Base-by-base conservation (phyloP, 2,113 vertebrate species). In the Oreocharis arfaki region DNA sequence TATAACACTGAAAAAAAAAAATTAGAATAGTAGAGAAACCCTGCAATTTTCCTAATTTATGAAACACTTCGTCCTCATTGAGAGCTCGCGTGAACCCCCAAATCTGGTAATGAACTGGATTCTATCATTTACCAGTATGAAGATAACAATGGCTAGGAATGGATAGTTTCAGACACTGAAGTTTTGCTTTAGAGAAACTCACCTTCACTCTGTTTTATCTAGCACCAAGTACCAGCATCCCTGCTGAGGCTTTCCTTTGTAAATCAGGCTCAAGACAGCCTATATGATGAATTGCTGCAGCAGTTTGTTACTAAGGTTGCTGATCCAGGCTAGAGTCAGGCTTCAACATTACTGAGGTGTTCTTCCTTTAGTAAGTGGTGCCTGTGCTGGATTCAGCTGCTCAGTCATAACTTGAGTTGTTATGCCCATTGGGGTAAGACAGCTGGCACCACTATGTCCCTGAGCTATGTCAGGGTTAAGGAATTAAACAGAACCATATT, bases 171-270 rank as follows among this genome's bases (percentile, higher is more conserved):
- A 77, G 32, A 46, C 11, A 35, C 20, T 32, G 18, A 46, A 69
- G 6, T 47, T 87, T 47, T 84, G 19, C n/a, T 83, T 83, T 24
- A 55, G 19, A 23, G 37, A 76, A 30, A n/a, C 23, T 80, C 37
- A 50, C 8, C 24, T 87, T 35, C 50, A 37, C 5, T 52, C 16
- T 63, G 7, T 61, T 91, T 87, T 50, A 68, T 60, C 17, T 35
- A 64, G 13, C 0, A 1, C 20, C 59, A 73, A 42, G 44, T 37
- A 47, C 23, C 0, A 3, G 5, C 33, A 87, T 19, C 16, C 5
- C 69, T 68, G 33, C 44, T 81, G 77, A 87, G 73, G 10, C 15
- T 76, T 91, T 76, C 39, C 47, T 81, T 56, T 64, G 30, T 92
- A 56, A 60, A 39, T 69, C 41, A 35, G 16, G 30, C 7, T 78